phyloP scores from a whole-genome alignment of 2,797 vertebrate genomes.

The Hylomyscus alleni region DNA sequence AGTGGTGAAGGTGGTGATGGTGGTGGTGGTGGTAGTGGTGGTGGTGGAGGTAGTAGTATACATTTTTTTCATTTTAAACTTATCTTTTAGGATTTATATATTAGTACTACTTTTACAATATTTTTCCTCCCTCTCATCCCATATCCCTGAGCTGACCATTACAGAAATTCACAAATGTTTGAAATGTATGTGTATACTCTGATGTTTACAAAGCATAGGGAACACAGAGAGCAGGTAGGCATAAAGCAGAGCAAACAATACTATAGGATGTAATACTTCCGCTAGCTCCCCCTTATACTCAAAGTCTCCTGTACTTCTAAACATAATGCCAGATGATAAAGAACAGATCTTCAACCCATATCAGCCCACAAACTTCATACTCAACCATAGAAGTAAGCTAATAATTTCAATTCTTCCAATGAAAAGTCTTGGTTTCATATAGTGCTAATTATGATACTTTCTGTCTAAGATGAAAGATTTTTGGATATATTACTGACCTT shows the following conservation, averaged over 20 bases:
- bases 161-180: background rate
- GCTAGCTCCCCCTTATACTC: fast-evolving
- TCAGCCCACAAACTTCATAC: background rate
- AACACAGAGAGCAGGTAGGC: background rate
- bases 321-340: background rate
- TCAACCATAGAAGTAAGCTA: background rate
- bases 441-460: background rate
- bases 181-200: background rate
- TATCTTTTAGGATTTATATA: background rate
- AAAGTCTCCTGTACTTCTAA: background rate
- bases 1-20: too few species aligned
- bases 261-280: background rate
- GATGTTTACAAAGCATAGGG: background rate
- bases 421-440: background rate
- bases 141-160: background rate
- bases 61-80: background rate
- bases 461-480: background rate
- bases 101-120: background rate
- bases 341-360: background rate
- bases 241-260: background rate
- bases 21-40: too few species aligned
- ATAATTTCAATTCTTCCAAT: background rate
- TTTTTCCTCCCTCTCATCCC: background rate
- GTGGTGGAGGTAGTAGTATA: too few species aligned
- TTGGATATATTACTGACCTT: background rate